Conservation (phyloP, 2,113 vertebrate species). For the Mohoua ochrocephala region DNA sequence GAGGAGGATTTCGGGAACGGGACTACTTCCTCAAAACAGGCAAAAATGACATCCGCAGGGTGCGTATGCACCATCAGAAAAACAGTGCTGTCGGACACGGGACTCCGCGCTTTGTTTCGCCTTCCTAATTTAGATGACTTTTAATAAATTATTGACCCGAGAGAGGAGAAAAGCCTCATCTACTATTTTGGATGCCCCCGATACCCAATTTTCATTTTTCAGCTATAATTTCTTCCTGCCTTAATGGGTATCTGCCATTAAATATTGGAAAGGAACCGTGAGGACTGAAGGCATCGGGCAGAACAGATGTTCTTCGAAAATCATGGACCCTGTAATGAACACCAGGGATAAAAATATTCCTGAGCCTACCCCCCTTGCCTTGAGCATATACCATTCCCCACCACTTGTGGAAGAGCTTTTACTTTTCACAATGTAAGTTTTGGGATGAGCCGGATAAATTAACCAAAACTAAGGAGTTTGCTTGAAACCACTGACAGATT, state of each 20-base stretch:
- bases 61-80: not conserved
- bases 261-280: not conserved
- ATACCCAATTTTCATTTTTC: not conserved
- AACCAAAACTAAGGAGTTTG: not conserved
- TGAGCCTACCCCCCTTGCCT: not conserved
- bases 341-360: not conserved
- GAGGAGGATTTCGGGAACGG: not conserved
- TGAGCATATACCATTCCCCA: not conserved
- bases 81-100: not conserved
- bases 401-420: not conserved
- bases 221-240: not conserved
- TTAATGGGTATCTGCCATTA: not conserved
- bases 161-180: not conserved
- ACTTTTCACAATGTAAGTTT: not conserved
- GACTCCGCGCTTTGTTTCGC: not conserved
- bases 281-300: not conserved
- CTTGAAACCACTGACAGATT: not conserved
- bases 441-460: not conserved
- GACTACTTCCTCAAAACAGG: not conserved
- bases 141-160: not conserved
- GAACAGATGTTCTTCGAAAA: constrained; percentile 22
- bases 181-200: not conserved
- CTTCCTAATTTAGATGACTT: not conserved
- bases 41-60: not conserved
- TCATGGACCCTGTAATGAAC: not conserved